Base-by-base conservation (phyloP, 2,888 invertebrate species). In the Polydrusus cervinus region DNA sequence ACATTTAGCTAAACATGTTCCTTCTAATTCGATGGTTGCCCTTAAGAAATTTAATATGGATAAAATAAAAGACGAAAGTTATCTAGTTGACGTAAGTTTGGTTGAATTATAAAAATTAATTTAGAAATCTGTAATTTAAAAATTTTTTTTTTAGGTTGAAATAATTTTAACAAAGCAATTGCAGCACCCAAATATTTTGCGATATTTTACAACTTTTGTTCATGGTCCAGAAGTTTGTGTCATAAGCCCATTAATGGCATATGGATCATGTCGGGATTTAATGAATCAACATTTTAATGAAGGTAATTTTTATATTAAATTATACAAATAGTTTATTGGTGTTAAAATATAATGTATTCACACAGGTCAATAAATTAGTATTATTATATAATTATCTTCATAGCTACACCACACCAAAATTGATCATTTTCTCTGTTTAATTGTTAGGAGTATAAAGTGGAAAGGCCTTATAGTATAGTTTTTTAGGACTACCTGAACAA, bases 231-330 rank as follows among this genome's bases (percentile, higher is more conserved):
- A 95, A 84, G 89, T 97, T 40, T 95, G 93, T 87, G 91, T 94
- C 7, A 91, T 96, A 14, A 93, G 93, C 79, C 96, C 96, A 0
- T 89, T 95, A 10, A 94, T 96, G 94, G 93, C 92, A 30, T 95
- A 93, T 84, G 95, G 96, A 3, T 96, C 96, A 0, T 95, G 95
- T 83, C 90, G 92, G 75, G 94, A 95, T 84, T 90, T 96, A 79
- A 89, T 97, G 8, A 90, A 91, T 81, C 91, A 92, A 79, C 93
- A 94, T 87, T 97, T 95, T 85, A 90, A 87, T 71, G 89, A 90
- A 80, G 88, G 86, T 86, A 80, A n/a, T 6, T 34, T 61, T 34
- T 20, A 47, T 14, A 20, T 20, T 18, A 73, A 60, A 55, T 30
- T 68, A 14, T 13, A 40, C 13, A 5, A 7, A 9, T 40, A 11